Evolutionary conservation across 1,140 invertebrate genomes (phyloP).

Genomic region (Drosophila trapezifrons): DNA sequence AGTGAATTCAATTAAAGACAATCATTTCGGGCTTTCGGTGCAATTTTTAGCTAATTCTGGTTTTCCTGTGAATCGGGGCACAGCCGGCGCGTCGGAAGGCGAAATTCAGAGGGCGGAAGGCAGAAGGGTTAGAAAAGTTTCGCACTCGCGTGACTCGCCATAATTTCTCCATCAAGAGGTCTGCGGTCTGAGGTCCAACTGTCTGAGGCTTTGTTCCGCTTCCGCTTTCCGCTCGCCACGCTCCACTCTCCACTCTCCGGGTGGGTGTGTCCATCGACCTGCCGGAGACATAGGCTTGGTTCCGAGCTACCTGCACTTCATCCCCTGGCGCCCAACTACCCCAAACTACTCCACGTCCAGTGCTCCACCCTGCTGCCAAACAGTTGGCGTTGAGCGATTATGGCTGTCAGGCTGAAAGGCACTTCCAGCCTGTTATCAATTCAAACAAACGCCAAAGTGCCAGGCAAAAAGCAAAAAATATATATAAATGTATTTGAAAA

Average conservation of each 20-base stretch:
- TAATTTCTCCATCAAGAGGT: conserved; percentile 73
- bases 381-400: conserved; percentile 70
- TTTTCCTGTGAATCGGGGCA: conserved; percentile 69
- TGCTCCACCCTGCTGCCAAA: conserved; percentile 1
- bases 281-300: conserved; percentile 53
- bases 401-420: conserved; percentile 72
- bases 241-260: conserved; percentile 31
- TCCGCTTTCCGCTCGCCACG: conserved; percentile 44
- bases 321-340: conserved; percentile 26
- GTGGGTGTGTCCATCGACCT: conserved; percentile 70
- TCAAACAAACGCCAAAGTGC: conserved; percentile 49
- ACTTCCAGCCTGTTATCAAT: conserved; percentile 65
- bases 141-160: conserved; percentile 71
- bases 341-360: conserved; percentile 19
- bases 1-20: conserved; percentile 69
- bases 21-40: conserved; percentile 64
- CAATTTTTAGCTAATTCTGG: conserved; percentile 72
- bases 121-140: conserved; percentile 67
- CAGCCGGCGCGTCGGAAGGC: conserved; percentile 11
- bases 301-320: conserved; percentile 16
- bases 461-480: conserved; percentile 14
- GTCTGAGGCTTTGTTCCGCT: conserved; percentile 73
- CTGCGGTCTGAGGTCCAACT: conserved; percentile 24
- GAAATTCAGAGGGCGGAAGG: conserved; percentile 1
- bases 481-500: conserved; percentile 31